phyloP scores from a whole-genome alignment of 1,140 invertebrate species.

The Nephila pilipes region DNA sequence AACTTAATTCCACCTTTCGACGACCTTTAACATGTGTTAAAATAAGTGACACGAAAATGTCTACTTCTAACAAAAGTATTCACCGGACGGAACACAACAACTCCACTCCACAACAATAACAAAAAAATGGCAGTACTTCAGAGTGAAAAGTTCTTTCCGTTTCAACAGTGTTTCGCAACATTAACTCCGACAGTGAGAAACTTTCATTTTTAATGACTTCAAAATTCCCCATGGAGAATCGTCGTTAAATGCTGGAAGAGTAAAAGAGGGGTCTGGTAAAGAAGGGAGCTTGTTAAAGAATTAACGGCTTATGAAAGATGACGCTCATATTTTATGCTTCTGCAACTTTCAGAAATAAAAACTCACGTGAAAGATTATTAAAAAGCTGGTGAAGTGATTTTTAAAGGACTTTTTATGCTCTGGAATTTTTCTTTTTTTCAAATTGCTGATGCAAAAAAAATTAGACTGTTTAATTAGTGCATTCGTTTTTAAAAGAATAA shows the following conservation, averaged over 20 bases:
- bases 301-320: constrained; percentile 62
- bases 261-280: neutral
- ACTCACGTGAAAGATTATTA: constrained; percentile 10
- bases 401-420: constrained; percentile 4
- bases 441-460: neutral
- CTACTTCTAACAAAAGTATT: neutral
- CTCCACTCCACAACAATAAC: neutral
- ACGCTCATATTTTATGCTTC: constrained; percentile 49
- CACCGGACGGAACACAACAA: neutral
- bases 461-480: neutral
- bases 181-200: constrained; percentile 33
- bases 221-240: neutral
- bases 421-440: neutral
- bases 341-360: constrained; percentile 44
- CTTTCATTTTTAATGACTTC: constrained; percentile 47
- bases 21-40: neutral
- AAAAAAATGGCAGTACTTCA: neutral
- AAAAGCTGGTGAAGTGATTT: constrained; percentile 44
- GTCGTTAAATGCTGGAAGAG: neutral
- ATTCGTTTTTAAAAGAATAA: neutral
- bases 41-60: neutral
- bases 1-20: no score
- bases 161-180: constrained; percentile 49
- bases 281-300: constrained; percentile 47
- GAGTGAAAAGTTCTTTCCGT: constrained; percentile 41